Evolutionary conservation across 1,140 invertebrate genomes (phyloP), one percentile per base, ranked within the genome.

Genomic region (Holcopasites calliopsidis): DNA sequence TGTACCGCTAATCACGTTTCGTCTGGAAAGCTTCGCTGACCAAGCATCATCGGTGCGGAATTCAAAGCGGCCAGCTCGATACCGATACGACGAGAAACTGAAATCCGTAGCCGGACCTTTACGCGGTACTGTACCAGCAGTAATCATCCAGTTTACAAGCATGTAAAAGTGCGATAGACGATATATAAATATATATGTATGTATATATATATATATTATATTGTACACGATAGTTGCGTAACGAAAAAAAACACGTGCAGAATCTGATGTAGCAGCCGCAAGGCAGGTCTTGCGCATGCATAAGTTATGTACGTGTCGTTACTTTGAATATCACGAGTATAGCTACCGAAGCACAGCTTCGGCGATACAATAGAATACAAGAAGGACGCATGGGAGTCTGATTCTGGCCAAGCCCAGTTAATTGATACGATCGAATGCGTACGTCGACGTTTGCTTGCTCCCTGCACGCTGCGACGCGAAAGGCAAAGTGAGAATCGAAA

Each of bases 121-220:
- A 5, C 7, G 23, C n/a, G 21, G 65, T 77, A 80, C 77, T 76
- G 77, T 77, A 72, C 61, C 74, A 82, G 73, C 68, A 82, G 68
- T 82, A 80, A 77, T 71, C 23, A 42, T 47, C 16, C 42, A 16
- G 18, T 13, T 60, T 18, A 2, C 26, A 38, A 28, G 28, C 18
- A 40, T 65, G 60, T 35, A 50, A 33, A 49, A 21, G 31, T 65
- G 55, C 70, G 42, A 18, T 38, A 33, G 13, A 54, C 26, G 8
- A 50, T 10, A 5, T 50, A 35, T 61, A 61, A 18, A 50, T 66
- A 52, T 49, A 38, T 49, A 54, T 8, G 10, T 7, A 21, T n/a
- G 38, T 21, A 23, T 62, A 10, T 50, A 28, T 21, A 2, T 54
- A 40, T 54, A 11, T 21, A 58, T n/a, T 62, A 31, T 42, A 62